Evolutionary conservation across 2,113 vertebrate genomes (phyloP).

Genomic region (Cinclus cinclus): DNA sequence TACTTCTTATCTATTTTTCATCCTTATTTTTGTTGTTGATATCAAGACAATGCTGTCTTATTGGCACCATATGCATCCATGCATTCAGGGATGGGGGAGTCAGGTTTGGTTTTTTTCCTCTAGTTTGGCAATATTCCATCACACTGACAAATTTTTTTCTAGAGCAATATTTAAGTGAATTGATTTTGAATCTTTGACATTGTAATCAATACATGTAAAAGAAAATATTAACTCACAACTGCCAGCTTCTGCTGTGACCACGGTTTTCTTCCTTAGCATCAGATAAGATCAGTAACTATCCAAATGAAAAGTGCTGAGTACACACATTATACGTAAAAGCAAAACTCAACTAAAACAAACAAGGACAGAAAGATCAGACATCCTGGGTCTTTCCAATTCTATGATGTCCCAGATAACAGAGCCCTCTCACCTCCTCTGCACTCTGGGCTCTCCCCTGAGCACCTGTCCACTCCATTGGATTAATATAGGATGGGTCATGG

Average conservation of each 20-base stretch:
- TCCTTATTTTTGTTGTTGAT: neutral
- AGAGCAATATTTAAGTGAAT: slow-evolving; percentile 8
- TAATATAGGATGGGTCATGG: neutral
- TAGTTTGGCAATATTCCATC: neutral
- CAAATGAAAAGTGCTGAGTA: neutral
- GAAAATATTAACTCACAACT: slow-evolving; percentile 42
- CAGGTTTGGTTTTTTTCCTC: neutral
- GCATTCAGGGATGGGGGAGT: neutral
- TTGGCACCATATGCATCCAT: neutral
- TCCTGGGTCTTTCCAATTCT: neutral
- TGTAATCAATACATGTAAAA: neutral
- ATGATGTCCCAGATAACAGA: neutral
- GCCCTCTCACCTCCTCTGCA: neutral
- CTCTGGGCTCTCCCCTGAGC: neutral
- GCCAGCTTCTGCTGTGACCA: slow-evolving; percentile 32
- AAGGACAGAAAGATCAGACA: neutral
- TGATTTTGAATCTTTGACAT: slow-evolving; percentile 54
- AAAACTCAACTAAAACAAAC: neutral
- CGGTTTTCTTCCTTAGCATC: neutral
- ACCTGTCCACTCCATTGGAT: neutral
- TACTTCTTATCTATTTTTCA: neutral
- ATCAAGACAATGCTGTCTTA: neutral
- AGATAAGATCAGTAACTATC: neutral
- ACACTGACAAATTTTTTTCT: neutral
- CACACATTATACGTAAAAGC: neutral